Evolutionary conservation across 1,140 invertebrate species (phyloP), one percentile per base, ranked within the genome.

Genomic region (Muscidifurax raptorellus): DNA sequence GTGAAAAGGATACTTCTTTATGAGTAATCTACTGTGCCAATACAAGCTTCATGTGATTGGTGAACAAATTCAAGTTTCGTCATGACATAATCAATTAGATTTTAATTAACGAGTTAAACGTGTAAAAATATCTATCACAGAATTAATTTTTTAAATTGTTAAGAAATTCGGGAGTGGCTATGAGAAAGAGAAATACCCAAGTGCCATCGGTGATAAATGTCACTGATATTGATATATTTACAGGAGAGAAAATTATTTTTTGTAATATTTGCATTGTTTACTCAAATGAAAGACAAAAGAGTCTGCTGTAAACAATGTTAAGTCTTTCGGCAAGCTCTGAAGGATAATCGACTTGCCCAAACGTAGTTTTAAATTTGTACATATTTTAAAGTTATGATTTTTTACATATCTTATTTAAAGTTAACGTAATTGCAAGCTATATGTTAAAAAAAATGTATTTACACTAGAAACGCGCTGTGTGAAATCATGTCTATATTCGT

Each of bases 1-100:
- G 84, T 83, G 86, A 89, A 80, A 87, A 85, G 77, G 88, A 88
- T 47, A 89, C 88, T 66, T 83, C 86, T n/a, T 79, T 88, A 71
- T 89, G 79, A 83, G 75, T 59, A 32, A 71, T 52, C 15, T 25
- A 71, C 69, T 69, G 27, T 32, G 32, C 30, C 40, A 47, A 47
- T 32, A 7, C 30, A 75, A 36, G 22, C 27, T 40, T 27, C 7
- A 36, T n/a, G 32, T 12, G 32, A 40, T 32, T 32, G 32, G 32
- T 74, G 28, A n/a, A 40, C 22, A 32, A 74, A 9, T 22, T 0
- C 28, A 74, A 32, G 28, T 32, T 59, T 59, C 22, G 15, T 74
- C 28, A 52, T 22, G 22, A 81, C 25, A 44, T 30, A n/a, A 59
- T 32, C 2, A 47, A 59, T 5, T 64, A 59, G 28, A 76, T 66